Evolutionary conservation across 2,888 invertebrate species (phyloP), one percentile per base, ranked within the genome.

Genomic region (Mellilla xanthometata): DNA sequence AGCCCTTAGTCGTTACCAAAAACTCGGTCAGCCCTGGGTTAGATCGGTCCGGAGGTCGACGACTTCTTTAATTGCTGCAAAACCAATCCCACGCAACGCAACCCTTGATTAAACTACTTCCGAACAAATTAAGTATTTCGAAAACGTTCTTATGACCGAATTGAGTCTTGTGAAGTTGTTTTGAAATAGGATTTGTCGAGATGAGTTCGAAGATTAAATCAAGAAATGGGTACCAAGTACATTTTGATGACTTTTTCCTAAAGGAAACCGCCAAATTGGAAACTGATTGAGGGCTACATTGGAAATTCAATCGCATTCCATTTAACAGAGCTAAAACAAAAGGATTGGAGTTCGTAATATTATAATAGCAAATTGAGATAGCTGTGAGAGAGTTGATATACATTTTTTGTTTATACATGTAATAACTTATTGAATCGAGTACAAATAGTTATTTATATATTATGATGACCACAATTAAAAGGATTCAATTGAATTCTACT

Each of bases 11-110:
- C 19, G 3, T 7, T n/a, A 7, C 3, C 24, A 4, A 5, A n/a
- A n/a, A 15, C 26, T 13, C 26, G 15, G 33, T n/a, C 47, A 48
- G 24, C 47, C 47, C 41, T 49, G 39, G 29, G n/a, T 6, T 8
- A 24, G n/a, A 24, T 2, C 24, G 56, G 54, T 35, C 28, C 55
- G 68, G 61, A 43, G 49, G 49, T 45, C 61, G 72, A 67, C 69
- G 62, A 58, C 65, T 73, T 78, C 73, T 76, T 75, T 76, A 80
- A 80, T 80, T 73, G 77, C 74, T 68, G 65, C 65, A 70, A 76
- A 75, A 69, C 70, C 63, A 43, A 55, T 55, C 49, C 49, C 40
- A 54, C 49, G 49, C 47, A 63, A 65, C 68, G 70, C 65, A 65
- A 60, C 58, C 58, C 66, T 73, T 69, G 74, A 76, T 81, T 78